Evolutionary conservation across 2,113 vertebrate genomes (phyloP), one percentile per base, ranked within the genome.

Genomic region (Oryzias woworae): DNA sequence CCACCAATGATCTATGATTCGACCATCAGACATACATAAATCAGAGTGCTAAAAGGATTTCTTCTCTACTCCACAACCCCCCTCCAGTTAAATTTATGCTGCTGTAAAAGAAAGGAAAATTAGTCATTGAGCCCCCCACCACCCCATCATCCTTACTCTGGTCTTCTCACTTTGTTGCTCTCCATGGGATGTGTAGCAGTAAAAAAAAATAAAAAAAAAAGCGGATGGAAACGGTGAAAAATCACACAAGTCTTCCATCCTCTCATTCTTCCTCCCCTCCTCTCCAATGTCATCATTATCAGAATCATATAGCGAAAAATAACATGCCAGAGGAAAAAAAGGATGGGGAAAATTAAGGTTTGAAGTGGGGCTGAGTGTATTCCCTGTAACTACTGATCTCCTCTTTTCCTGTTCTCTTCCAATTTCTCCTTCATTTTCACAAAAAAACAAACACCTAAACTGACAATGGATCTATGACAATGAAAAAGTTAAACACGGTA

Each of bases 31-130:
- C 90, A 69, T 82, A 83, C 88, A 92, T 93, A 93, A 93, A 93
- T 93, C 92, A 93, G 86, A 81, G 69, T 72, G 85, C 88, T 93
- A 93, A 93, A 93, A 93, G 92, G 91, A 92, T 93, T 92, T 92
- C 90, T 84, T 89, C 90, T 86, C 91, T 80, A 77, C 82, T 86
- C 84, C 71, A 5, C 79, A 75, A 71, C 79, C 87, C 89, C 84
- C 81, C 84, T 69, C 83, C 87, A 73, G 79, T 89, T 87, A 91
- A 92, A 93, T 92, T 92, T 92, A 92, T 92, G 90, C 90, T 74
- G 86, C 89, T 85, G 86, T 93, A 90, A 90, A 90, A 90, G 88
- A 89, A 89, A 87, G 87, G 84, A 88, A 90, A 91, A 90, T 90
- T 87, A 91, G 89, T 91, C 89, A 87, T 86, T 90, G 89, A 92